phyloP scores from a whole-genome alignment of 2,113 vertebrate genomes.

The Phylloscopus trochilus region DNA sequence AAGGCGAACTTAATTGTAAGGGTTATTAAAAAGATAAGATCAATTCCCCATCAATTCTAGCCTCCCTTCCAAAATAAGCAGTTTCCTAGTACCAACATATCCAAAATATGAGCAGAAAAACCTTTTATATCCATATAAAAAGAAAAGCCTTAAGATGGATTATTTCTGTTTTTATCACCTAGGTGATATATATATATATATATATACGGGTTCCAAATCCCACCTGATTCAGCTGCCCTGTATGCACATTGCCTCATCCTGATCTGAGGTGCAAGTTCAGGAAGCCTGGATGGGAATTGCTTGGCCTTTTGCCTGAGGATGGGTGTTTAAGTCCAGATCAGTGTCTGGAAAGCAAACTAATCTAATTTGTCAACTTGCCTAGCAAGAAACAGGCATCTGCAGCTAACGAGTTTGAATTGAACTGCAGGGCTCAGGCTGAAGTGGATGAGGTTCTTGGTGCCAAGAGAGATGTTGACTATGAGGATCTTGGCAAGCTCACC shows the following conservation, averaged over 20 bases:
- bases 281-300: background rate
- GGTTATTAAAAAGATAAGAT: background rate
- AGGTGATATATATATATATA: background rate
- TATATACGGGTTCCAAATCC: background rate
- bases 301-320: background rate
- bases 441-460: conserved; percentile 88
- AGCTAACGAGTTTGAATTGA: background rate
- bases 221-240: background rate
- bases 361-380: background rate
- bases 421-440: conserved; percentile 78
- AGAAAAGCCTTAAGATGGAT: background rate
- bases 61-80: background rate
- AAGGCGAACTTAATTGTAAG: background rate
- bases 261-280: background rate
- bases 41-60: background rate
- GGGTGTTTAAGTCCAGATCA: background rate
- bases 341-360: background rate
- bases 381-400: background rate
- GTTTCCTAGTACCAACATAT: background rate
- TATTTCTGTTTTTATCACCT: background rate
- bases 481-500: conserved; percentile 84
- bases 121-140: background rate
- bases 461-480: conserved; percentile 82
- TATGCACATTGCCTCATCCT: background rate
- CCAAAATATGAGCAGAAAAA: background rate